These are phyloP conservation scores for Apogon hyalosoma DNA, from an alignment of 2,797 vertebrate species.

Conservation along the genomic window DNA sequence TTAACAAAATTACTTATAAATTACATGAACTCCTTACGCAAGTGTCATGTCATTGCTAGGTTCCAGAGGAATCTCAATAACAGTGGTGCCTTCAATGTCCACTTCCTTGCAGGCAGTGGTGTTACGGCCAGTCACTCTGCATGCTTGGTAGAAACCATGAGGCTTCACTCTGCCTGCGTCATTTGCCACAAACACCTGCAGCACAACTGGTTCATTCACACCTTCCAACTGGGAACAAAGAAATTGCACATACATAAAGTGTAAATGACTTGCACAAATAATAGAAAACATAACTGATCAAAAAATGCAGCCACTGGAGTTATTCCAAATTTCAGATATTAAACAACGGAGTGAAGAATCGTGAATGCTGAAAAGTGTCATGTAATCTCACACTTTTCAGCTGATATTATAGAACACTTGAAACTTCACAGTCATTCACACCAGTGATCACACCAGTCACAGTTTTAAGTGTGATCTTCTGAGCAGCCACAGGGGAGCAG, in stretches of 20 bases:
- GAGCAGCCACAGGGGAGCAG: conserved; percentile 5
- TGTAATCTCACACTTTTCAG: neutral
- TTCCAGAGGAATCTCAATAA: conserved; percentile 97
- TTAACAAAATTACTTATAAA: neutral
- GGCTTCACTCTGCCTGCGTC: conserved; percentile 97
- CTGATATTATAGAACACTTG: neutral
- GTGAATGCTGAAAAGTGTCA: neutral
- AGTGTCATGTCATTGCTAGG: conserved; percentile 95
- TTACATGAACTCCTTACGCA: conserved; percentile 86
- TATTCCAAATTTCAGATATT: neutral
- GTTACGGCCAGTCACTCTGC: conserved; percentile 96
- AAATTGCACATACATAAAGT: neutral
- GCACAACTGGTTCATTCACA: conserved; percentile 92
- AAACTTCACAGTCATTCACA: neutral
- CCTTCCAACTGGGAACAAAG: conserved; percentile 90
- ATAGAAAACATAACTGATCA: neutral
- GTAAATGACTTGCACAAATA: neutral
- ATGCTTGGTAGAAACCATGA: conserved; percentile 98
- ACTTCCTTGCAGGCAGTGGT: conserved; percentile 98
- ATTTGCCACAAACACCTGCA: conserved; percentile 97
- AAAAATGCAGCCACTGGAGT: neutral
- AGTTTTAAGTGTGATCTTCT: conserved; percentile 5
- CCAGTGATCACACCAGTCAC: neutral
- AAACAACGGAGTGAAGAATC: neutral
- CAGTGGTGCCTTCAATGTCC: conserved; percentile 97